phyloP scores from a whole-genome alignment of 2,888 invertebrate species.

The Metellina segmentata region DNA sequence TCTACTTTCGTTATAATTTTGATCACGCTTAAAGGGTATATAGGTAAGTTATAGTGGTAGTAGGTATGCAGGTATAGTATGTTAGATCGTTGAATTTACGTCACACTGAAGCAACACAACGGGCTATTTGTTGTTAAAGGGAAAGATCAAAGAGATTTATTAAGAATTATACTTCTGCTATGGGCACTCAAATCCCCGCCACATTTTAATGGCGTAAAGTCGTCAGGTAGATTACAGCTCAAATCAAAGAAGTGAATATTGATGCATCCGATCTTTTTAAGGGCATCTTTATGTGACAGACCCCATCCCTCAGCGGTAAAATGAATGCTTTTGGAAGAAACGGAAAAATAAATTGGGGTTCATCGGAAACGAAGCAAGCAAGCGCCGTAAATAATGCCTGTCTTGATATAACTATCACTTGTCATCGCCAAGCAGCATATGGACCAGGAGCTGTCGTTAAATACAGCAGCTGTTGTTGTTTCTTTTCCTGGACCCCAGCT shows the following conservation, averaged over 20 bases:
- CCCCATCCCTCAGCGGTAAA: not conserved
- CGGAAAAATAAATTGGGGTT: slow-evolving; percentile 11
- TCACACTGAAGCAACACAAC: too few species aligned
- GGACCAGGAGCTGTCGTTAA: slow-evolving; percentile 29
- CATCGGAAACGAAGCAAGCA: slow-evolving; percentile 7
- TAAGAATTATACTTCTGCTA: too few species aligned
- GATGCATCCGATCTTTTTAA: not conserved
- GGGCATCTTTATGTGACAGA: not conserved
- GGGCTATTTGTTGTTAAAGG: too few species aligned
- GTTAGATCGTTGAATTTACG: too few species aligned
- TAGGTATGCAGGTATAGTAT: too few species aligned
- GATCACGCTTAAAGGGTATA: too few species aligned
- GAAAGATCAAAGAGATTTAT: too few species aligned
- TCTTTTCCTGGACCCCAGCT: not conserved
- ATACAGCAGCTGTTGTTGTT: slow-evolving; percentile 18
- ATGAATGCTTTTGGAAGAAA: slow-evolving; percentile 1
- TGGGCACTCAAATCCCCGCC: too few species aligned
- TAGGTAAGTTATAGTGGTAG: too few species aligned
- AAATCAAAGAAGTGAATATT: not conserved
- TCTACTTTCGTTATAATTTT: too few species aligned
- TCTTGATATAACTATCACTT: slow-evolving; percentile 15
- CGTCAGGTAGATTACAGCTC: not conserved
- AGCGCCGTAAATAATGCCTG: slow-evolving; percentile 43
- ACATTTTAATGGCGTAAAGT: too few species aligned
- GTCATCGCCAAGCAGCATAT: slow-evolving; percentile 23